Evolutionary conservation across 1,140 invertebrate species (phyloP), one percentile per base, ranked within the genome.

Genomic region (Atta cephalotes): DNA sequence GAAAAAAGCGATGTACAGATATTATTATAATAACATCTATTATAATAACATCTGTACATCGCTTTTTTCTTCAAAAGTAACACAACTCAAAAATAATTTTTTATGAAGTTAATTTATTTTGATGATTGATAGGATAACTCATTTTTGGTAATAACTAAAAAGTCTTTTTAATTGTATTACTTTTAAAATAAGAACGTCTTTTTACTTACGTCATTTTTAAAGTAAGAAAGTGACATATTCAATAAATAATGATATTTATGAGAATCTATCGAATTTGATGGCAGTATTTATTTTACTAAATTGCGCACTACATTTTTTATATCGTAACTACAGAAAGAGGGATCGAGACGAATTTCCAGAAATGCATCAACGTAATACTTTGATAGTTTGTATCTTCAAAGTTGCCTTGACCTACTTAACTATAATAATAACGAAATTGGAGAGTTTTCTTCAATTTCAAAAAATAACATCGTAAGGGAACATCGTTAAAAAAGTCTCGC

Each of bases 361-460:
- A 84, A 84, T 76, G 70, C 56, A 74, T 76, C 56, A 76, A 45
- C 66, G 66, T 60, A 60, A 72, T 31, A 62, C 58, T 63, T 84
- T 18, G 70, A 51, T 76, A 68, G 14, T 51, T 56, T 28, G 16
- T 25, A 62, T 84, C 80, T 25, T n/a, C 39, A 12, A 84, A 49
- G 63, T 76, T 70, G 80, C 80, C 80, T 84, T 76, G 80, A 84
- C 70, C 80, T 63, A 84, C 2, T 58, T 51, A 35, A 7, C 28
- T 58, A 7, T 39, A 51, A 68, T 84, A 84, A 84, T 84, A 84
- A 84, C 56, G 39, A 74, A 84, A 28, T 35, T 51, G 53, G 7
- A 74, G 53, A 49, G 80, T 62, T 84, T 84, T 62, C 18, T 62
- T 84, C 80, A 84, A 84, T 84, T 84, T 84, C 70, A n/a, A 84